Conservation (phyloP, 2,888 invertebrate species). For the Trachelus iudaicus region DNA sequence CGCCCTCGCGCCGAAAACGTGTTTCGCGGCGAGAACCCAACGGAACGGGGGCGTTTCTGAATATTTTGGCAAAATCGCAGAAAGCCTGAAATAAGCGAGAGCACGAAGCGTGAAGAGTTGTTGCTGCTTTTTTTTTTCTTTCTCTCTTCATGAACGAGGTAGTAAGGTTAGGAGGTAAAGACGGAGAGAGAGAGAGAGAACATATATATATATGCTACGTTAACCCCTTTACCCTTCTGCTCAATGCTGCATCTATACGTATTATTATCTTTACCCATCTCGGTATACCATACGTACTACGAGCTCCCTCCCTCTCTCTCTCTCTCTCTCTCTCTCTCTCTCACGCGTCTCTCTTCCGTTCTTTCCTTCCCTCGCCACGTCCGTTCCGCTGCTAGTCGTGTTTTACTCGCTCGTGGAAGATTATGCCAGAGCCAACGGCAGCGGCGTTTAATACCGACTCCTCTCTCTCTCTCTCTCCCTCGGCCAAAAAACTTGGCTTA, state of each 20-base stretch:
- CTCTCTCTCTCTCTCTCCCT: not conserved
- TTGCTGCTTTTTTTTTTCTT: slow-evolving; percentile 17
- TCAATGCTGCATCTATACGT: not conserved
- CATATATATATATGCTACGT: too few species aligned
- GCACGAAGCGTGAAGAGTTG: not conserved
- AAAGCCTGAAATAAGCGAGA: not conserved
- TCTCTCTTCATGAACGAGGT: slow-evolving; percentile 13
- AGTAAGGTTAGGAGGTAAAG: too few species aligned
- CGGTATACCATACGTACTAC: not conserved
- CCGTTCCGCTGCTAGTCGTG: not conserved
- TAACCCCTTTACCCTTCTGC: not conserved
- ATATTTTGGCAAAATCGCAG: not conserved
- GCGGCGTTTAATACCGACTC: slow-evolving; percentile 1
- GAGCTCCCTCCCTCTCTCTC: too few species aligned
- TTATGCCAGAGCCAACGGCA: slow-evolving; percentile 2
- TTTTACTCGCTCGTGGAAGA: slow-evolving; percentile 5
- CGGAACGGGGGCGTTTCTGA: not conserved
- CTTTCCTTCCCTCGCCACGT: slow-evolving; percentile 15
- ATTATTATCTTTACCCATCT: not conserved
- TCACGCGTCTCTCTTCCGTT: not conserved
- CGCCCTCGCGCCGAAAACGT: not conserved
- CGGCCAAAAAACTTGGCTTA: slow-evolving; percentile 8
- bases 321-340: slow-evolving; percentile 9
- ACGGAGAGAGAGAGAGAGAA: too few species aligned
- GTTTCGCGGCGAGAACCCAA: not conserved